Percentiles rank a stretch among this genome's conserved stretches.
Evolutionary conservation across 1,140 invertebrate species (phyloP).

Genomic region (Aphaenogaster ashmeadi): DNA sequence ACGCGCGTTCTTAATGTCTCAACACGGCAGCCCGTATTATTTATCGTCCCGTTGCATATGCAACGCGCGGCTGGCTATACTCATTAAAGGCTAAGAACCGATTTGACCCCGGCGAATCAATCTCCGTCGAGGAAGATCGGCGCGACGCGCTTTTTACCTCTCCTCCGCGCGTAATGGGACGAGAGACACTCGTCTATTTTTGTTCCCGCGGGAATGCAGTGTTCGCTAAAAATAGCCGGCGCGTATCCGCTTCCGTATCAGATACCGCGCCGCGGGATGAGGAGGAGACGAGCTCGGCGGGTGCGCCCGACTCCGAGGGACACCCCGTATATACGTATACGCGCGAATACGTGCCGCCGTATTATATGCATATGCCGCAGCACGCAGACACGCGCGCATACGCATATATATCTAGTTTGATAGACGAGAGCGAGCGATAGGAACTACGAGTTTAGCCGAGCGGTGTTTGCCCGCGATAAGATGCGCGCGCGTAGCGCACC

Average conservation of each 20-base stretch:
- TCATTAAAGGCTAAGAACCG: constrained; percentile 25
- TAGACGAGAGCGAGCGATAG: constrained; percentile 54
- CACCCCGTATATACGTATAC: not conserved
- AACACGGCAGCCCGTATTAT: constrained; percentile 3
- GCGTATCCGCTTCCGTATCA: constrained; percentile 29
- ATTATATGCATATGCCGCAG: not conserved
- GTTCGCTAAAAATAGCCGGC: constrained; percentile 21
- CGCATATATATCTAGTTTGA: constrained; percentile 28
- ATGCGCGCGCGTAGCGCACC: constrained; percentile 18
- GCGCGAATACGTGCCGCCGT: not conserved
- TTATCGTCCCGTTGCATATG: not conserved
- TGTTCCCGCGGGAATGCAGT: not conserved
- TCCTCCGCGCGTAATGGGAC: not conserved
- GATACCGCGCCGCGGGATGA: not conserved
- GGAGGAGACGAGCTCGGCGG: not conserved
- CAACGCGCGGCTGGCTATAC: not conserved
- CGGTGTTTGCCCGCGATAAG: constrained; percentile 71
- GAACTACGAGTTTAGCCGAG: constrained; percentile 64
- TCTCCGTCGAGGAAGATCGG: not conserved
- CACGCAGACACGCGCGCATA: too few relatives aligned
- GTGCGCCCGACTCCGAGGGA: not conserved
- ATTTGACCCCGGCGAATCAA: constrained; percentile 19
- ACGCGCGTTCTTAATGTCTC: not conserved
- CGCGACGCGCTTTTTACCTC: not conserved
- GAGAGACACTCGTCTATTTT: not conserved